phyloP scores from a whole-genome alignment of 1,140 invertebrate species.

The Pseudomyrmex sp. region DNA sequence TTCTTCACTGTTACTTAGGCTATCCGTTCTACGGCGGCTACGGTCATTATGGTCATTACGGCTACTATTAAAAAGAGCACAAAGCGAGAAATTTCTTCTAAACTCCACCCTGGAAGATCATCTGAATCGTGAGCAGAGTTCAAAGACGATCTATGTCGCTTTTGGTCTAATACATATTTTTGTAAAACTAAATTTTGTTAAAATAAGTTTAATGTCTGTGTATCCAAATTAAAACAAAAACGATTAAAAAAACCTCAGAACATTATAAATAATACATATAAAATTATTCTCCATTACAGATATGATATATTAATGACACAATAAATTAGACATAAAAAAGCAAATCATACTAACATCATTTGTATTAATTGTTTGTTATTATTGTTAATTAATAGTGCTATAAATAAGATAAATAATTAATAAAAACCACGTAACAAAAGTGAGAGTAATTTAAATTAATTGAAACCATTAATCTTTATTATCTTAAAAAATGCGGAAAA shows the following conservation, averaged over 20 bases:
- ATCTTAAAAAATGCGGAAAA: background rate
- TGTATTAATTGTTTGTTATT: background rate
- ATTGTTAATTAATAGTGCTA: background rate
- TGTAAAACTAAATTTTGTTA: background rate
- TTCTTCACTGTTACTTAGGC: slow-evolving; percentile 65
- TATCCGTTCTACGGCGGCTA: slow-evolving; percentile 74
- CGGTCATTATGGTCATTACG: slow-evolving; percentile 71
- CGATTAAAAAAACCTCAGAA: too few species aligned
- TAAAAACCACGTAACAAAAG: background rate
- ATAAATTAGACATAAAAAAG: slow-evolving; percentile 32
- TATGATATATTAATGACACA: slow-evolving; percentile 3
- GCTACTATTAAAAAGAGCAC: slow-evolving; percentile 39
- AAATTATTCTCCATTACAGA: background rate
- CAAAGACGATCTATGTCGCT: slow-evolving; percentile 3
- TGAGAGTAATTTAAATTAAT: background rate
- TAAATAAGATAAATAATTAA: background rate
- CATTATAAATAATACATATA: background rate
- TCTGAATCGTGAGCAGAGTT: slow-evolving; percentile 11
- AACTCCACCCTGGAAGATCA: slow-evolving; percentile 1
- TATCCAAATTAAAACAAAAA: too few species aligned
- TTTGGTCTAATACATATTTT: slow-evolving; percentile 20
- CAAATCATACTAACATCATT: slow-evolving; percentile 5
- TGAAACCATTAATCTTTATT: background rate
- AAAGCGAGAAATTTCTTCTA: slow-evolving; percentile 17
- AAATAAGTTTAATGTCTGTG: background rate